Conservation (phyloP, 1,140 invertebrate species). For the Caerostris darwini region DNA sequence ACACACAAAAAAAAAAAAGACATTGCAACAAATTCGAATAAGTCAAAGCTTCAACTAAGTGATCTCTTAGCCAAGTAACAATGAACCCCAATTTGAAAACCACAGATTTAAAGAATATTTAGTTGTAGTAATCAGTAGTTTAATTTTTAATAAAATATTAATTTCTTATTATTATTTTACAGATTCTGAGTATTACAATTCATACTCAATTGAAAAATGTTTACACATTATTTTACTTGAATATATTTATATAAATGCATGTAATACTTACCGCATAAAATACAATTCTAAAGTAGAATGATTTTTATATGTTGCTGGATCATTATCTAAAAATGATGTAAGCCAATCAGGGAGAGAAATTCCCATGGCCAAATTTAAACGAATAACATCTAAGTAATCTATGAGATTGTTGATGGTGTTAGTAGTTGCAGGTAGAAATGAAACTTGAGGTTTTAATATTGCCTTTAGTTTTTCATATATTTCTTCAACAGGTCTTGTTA, state of each 20-base stretch:
- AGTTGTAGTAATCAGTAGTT: too few relatives aligned
- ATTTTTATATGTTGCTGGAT: constrained; percentile 40
- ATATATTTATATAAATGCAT: neutral
- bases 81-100: too few relatives aligned
- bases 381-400: constrained; percentile 53
- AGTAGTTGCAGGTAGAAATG: constrained; percentile 52
- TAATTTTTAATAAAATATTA: too few relatives aligned
- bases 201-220: neutral
- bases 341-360: constrained; percentile 62
- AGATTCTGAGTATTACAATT: too few relatives aligned
- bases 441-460: constrained; percentile 61
- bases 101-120: too few relatives aligned
- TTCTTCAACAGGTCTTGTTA: constrained; percentile 64
- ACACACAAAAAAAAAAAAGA: too few relatives aligned
- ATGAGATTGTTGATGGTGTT: constrained; percentile 18
- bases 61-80: too few relatives aligned
- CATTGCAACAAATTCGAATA: too few relatives aligned
- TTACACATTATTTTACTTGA: neutral
- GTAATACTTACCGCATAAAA: constrained; percentile 58
- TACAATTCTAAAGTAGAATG: constrained; percentile 59
- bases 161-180: too few relatives aligned
- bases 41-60: too few relatives aligned
- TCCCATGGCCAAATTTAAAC: constrained; percentile 34
- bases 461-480: constrained; percentile 58
- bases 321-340: constrained; percentile 28